Evolutionary conservation across 2,888 invertebrate species (phyloP).

Genomic region (Crepidodera aurea): DNA sequence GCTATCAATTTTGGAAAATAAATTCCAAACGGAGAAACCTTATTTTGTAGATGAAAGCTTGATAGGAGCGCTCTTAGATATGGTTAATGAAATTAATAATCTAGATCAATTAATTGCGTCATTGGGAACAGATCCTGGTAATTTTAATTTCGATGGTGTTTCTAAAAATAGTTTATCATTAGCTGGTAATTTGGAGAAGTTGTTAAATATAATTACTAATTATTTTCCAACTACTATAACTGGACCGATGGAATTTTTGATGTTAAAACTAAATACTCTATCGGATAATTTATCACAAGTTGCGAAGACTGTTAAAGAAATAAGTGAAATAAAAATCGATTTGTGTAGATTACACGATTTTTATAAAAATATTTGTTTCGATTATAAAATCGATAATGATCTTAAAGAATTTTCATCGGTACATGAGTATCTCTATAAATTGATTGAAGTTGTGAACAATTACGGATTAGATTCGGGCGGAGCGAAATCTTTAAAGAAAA

Average conservation of each 20-base stretch:
- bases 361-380: constrained; percentile 24
- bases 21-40: constrained; percentile 1
- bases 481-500: constrained; percentile 23
- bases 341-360: constrained; percentile 36
- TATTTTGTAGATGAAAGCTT: not conserved
- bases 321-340: constrained; percentile 25
- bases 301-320: not conserved
- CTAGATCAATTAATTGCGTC: not conserved
- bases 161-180: not conserved
- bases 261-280: not conserved
- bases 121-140: not conserved
- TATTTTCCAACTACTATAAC: not conserved
- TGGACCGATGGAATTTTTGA: constrained; percentile 10
- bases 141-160: not conserved
- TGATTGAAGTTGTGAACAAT: constrained; percentile 37
- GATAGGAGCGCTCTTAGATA: not conserved
- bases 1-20: not conserved
- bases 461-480: constrained; percentile 27
- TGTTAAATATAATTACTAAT: not conserved
- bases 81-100: not conserved
- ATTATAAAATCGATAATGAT: constrained; percentile 17
- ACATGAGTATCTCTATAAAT: constrained; percentile 34
- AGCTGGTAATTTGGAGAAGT: not conserved
- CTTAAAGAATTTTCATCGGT: constrained; percentile 30
- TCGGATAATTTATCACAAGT: constrained; percentile 8